phyloP scores from a whole-genome alignment of 2,113 vertebrate species.

The Alaudala cheleensis region DNA sequence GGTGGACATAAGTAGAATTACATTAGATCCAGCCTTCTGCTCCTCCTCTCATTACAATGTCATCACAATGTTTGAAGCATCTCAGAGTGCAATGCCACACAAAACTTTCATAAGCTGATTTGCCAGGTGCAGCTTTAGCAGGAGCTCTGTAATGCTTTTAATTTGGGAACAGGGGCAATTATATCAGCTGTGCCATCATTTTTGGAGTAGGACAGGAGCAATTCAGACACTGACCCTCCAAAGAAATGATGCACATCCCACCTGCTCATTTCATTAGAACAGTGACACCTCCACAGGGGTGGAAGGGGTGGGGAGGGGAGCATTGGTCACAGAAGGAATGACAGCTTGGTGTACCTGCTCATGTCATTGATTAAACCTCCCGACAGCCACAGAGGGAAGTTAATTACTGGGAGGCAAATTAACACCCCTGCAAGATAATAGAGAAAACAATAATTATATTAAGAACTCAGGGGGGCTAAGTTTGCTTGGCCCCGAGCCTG shows the following conservation, averaged over 20 bases:
- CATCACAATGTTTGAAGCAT: constrained; percentile 47
- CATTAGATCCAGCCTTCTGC: constrained; percentile 63
- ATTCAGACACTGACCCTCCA: constrained; percentile 36
- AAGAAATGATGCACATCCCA: constrained; percentile 33
- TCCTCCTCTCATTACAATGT: constrained; percentile 66
- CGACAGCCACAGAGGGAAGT: constrained; percentile 65
- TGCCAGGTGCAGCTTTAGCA: constrained; percentile 71
- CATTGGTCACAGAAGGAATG: not conserved
- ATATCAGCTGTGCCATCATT: constrained; percentile 20
- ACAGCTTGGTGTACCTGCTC: constrained; percentile 49
- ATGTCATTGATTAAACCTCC: constrained; percentile 70
- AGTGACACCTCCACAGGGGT: constrained; percentile 47
- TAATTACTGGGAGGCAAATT: constrained; percentile 74
- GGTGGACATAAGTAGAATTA: constrained; percentile 42
- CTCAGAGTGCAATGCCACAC: constrained; percentile 12
- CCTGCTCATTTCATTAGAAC: constrained; percentile 63
- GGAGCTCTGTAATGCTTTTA: constrained; percentile 66
- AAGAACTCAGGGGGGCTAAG: constrained; percentile 46
- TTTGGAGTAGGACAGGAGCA: constrained; percentile 16
- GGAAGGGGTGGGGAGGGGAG: not conserved
- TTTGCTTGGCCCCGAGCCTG: constrained; percentile 59
- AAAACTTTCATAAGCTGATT: constrained; percentile 65
- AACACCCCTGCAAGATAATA: constrained; percentile 71
- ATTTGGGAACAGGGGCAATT: constrained; percentile 55
- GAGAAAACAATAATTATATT: constrained; percentile 74